Evolutionary conservation across 2,888 invertebrate species (phyloP), one percentile per base, ranked within the genome.

Genomic region (Fragum fragum): DNA sequence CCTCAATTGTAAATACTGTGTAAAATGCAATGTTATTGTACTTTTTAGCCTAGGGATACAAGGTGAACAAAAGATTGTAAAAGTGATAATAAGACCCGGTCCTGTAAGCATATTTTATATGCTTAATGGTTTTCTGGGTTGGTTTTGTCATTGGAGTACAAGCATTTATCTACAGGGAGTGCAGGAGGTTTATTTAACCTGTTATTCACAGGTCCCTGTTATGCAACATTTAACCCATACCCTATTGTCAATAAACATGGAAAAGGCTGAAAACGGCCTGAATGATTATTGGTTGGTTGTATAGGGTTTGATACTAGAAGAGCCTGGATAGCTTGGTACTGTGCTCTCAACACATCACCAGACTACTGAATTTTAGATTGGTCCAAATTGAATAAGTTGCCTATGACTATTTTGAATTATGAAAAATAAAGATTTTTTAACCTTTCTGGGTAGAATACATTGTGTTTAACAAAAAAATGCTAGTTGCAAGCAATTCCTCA

Each of bases 11-110:
- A 36, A 6, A 36, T 23, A 57, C 42, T 66, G 66, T 66, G 66
- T 66, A 66, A 66, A 66, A 66, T 66, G 66, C 66, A 66, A 36
- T 66, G 42, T 42, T 39, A 61, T 32, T 63, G 63, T 32, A 36
- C 28, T 14, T 42, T 18, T 42, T 66, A 23, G 66, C 66, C 66
- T 23, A 3, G 23, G 23, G 66, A 42, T 11, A 42, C 47, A 16
- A n/a, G 11, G 66, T 66, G 32, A 26, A 66, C 66, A 66, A 66
- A 66, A 66, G 66, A 66, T 66, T 42, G 47, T 42, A 26, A 26
- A 42, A 42, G 66, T 66, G 66, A 66, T 66, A 66, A 66, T 42
- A 42, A 7, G 28, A 23, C 66, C 42, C 32, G 23, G 21, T 66
- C 61, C 59, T 26, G 26, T 47, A n/a, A 18, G 47, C 47, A 47